Evolutionary conservation across 1,140 invertebrate species (phyloP), one percentile per base, ranked within the genome.

Genomic region (Conus ventricosus): DNA sequence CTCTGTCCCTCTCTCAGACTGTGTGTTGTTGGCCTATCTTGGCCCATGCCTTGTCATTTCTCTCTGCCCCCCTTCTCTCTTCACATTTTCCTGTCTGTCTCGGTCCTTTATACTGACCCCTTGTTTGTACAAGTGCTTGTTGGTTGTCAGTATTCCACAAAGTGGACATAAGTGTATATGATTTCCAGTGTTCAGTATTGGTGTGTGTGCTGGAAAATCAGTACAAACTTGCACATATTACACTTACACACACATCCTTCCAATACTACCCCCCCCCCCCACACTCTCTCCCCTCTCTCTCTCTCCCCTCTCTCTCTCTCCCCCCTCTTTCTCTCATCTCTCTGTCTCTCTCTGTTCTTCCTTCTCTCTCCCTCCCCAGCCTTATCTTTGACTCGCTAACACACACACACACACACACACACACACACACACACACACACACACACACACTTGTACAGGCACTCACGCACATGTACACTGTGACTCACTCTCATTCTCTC

Each of bases 321-420:
- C 84, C 55, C n/a, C 55, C 84, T 57, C 53, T 25, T 53, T 57
- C 57, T 85, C 57, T 25, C 84, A 8, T 85, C 67, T 67, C 60
- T 86, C 39, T 86, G 1, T 67, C 67, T 85, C 60, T 81, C 67
- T 67, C 23, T 86, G 27, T 67, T 4, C 71, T 53, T 84, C 53
- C 55, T 53, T 84, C 53, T 84, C 82, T 84, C 67, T 86, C 67
- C 25, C 84, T 67, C 67, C 27, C 57, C 39, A 57, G 53, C 84
- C 51, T n/a, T 86, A 63, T 86, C 60, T 71, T 60, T 85, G 54
- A 60, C 84, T 57, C 5, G 57, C 57, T 11, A 11, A 15, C 57
- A 60, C 15, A 15, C 57, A 60, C 57, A 60, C 57, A 60, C 15
- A 60, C 15, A 15, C 15, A 15, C 15, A 15, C 15, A 15, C 57